phyloP scores from a whole-genome alignment of 1,140 invertebrate species.

The Scaptomyza montana region DNA sequence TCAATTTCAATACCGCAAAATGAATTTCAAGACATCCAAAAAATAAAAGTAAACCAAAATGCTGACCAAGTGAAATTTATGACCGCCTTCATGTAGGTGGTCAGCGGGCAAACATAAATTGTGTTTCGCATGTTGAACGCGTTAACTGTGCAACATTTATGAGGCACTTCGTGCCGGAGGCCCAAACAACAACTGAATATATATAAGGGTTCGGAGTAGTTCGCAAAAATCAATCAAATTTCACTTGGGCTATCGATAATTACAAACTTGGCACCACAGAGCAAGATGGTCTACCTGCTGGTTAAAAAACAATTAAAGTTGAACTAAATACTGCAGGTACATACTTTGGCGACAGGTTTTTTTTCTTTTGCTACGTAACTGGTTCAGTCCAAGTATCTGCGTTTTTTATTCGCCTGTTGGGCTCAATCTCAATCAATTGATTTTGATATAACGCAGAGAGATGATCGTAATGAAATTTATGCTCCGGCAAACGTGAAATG shows the following conservation, averaged over 20 bases:
- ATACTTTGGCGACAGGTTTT: constrained; percentile 61
- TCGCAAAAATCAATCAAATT: constrained; percentile 75
- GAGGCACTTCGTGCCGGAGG: constrained; percentile 9
- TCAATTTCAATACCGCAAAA: constrained; percentile 7
- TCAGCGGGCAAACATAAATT: constrained; percentile 47
- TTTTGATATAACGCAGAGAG: constrained; percentile 59
- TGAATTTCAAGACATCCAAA: neutral
- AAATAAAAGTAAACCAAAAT: neutral
- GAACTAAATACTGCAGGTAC: constrained; percentile 63
- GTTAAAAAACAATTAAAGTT: constrained; percentile 81
- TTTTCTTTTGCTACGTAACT: constrained; percentile 5
- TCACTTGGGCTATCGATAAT: constrained; percentile 61
- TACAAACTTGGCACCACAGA: constrained; percentile 36
- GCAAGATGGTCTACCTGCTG: constrained; percentile 41
- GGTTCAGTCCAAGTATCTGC: constrained; percentile 6
- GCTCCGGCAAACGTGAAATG: constrained; percentile 43
- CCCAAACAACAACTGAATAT: neutral
- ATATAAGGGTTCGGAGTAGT: neutral
- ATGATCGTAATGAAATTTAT: constrained; percentile 81
- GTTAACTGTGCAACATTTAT: constrained; percentile 36
- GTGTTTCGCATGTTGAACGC: constrained; percentile 12
- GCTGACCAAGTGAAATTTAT: constrained; percentile 28
- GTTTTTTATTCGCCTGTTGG: constrained; percentile 3
- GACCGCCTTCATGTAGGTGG: constrained; percentile 45
- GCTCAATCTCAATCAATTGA: constrained; percentile 58